Percentiles rank a stretch among this genome's conserved stretches.
These are phyloP conservation scores for Cosmorhoe ocellata DNA, from an alignment of 2,888 invertebrate species.

Conservation along the genomic window DNA sequence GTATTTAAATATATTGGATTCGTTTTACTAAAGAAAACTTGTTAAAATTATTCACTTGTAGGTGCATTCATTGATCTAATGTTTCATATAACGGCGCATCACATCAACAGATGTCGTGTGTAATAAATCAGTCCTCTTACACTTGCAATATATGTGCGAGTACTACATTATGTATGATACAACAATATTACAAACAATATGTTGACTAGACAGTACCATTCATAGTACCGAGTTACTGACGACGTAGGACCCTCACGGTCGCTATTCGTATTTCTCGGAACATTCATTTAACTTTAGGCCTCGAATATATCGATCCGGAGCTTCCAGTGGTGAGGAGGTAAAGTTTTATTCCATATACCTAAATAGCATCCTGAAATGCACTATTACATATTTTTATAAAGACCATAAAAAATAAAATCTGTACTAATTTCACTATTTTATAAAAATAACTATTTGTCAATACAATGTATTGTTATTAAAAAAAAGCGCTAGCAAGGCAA, in stretches of 20 bases:
- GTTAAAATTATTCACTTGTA: slow-evolving; percentile 2
- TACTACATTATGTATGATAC: slow-evolving; percentile 67
- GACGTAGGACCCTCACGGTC: slow-evolving; percentile 57
- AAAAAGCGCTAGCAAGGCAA: slow-evolving; percentile 14
- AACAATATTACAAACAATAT: slow-evolving; percentile 71
- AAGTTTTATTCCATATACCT: slow-evolving; percentile 8
- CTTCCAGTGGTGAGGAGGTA: slow-evolving; percentile 49
- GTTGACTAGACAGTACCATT: slow-evolving; percentile 79
- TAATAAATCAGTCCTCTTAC: slow-evolving; percentile 51
- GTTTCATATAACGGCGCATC: slow-evolving; percentile 13
- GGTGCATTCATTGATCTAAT: slow-evolving; percentile 3
- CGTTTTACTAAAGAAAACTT: background rate
- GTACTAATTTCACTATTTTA: slow-evolving; percentile 15
- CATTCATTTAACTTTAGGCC: slow-evolving; percentile 54
- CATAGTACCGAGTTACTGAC: slow-evolving; percentile 65
- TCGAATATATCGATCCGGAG: slow-evolving; percentile 48
- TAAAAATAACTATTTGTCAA: slow-evolving; percentile 7
- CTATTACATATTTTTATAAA: slow-evolving; percentile 24
- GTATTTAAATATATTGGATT: too few relatives aligned
- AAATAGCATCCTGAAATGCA: slow-evolving; percentile 17
- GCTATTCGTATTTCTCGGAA: slow-evolving; percentile 55
- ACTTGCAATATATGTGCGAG: slow-evolving; percentile 55
- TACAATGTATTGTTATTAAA: slow-evolving; percentile 5
- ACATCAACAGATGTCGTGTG: slow-evolving; percentile 36
- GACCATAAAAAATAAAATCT: slow-evolving; percentile 25